These are phyloP conservation scores for Daphoenositta chrysoptera DNA, from an alignment of 2,113 vertebrate genomes.

Conservation along the genomic window DNA sequence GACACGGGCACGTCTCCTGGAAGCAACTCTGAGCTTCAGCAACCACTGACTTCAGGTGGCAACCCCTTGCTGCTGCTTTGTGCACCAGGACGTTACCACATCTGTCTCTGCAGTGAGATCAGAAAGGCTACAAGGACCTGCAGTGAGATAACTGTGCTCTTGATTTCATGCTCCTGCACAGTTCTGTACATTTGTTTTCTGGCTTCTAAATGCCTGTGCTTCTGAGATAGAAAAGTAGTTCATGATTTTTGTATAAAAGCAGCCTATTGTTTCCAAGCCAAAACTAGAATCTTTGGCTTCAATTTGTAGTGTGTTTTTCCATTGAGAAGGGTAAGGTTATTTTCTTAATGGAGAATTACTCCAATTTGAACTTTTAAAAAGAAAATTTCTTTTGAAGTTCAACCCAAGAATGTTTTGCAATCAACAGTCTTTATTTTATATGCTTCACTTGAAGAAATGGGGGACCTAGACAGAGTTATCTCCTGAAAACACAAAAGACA, in stretches of 20 bases:
- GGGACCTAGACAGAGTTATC: not conserved
- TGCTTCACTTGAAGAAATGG: not conserved
- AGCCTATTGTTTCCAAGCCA: not conserved
- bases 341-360: not conserved
- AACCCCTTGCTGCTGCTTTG: not conserved
- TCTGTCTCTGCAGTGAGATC: not conserved
- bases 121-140: not conserved
- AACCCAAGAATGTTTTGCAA: not conserved
- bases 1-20: rapidly evolving
- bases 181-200: not conserved
- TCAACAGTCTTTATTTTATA: not conserved
- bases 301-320: not conserved
- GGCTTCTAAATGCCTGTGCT: not conserved
- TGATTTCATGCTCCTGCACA: not conserved
- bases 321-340: not conserved
- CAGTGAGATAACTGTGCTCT: not conserved
- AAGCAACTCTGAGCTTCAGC: not conserved
- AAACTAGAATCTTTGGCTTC: not conserved
- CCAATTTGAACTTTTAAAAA: not conserved
- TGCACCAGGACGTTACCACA: not conserved
- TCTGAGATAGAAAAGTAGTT: not conserved
- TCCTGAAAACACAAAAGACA: not conserved
- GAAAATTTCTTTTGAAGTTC: not conserved
- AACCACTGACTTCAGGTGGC: not conserved
- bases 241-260: not conserved